Evolutionary conservation across 2,888 invertebrate genomes (phyloP), one percentile per base, ranked within the genome.

Genomic region (Noctuana brunneofusca): DNA sequence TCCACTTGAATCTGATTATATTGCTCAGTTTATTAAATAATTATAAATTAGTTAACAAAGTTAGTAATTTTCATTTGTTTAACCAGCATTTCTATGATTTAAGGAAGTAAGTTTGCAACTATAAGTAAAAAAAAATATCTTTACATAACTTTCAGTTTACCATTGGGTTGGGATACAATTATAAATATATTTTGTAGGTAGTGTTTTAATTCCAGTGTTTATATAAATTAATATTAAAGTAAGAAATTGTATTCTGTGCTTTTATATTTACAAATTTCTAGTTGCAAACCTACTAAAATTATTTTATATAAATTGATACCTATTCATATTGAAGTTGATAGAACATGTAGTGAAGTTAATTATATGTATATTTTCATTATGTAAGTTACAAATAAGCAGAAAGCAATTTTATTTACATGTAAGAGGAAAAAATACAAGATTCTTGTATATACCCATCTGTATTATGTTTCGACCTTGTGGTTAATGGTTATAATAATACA

Each of bases 1-100:
- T 93, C 97, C 98, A 9, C 85, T 99, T 35, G 99, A 99, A 92
- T 82, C 92, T 59, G 98, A 99, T 81, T 98, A 96, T 93, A 87
- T 99, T 63, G 85, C 92, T 70, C 95, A 95, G 79, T 96, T 94
- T 83, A 92, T n/a, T n/a, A n/a, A n/a, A n/a, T n/a, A n/a, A n/a
- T n/a, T n/a, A n/a, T n/a, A n/a, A n/a, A n/a, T n/a, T n/a, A n/a
- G n/a, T n/a, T n/a, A 82, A 84, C 83, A 82, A 48, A 11, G 12
- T 38, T 6, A 41, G 18, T 38, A 14, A 38, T 1, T 38, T 14
- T 14, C 12, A 11, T 5, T 38, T 38, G 35, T 38, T 38, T 14
- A 5, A 38, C 35, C 3, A 1, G 9, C 9, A 16, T 2, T 41
- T 41, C 2, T 16, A 41, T 41, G n/a, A 16, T 18, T 16, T 2